A percentile compares a stretch with the other conserved stretches of the same genome.
These are phyloP conservation scores for Campopleginae sp. DNA, from an alignment of 2,888 invertebrate species.

Conservation along the genomic window DNA sequence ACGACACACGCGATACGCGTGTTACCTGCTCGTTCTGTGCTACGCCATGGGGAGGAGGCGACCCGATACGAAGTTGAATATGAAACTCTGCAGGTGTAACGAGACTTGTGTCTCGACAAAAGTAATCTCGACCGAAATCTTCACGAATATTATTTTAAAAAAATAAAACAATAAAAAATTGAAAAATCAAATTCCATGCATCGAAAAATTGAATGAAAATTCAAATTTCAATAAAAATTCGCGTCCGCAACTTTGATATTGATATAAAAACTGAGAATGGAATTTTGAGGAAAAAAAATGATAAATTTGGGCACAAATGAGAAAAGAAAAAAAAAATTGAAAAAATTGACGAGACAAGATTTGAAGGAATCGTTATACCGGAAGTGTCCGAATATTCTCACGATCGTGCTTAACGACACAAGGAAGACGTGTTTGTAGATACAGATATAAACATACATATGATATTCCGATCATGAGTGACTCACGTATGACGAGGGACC, in stretches of 20 bases:
- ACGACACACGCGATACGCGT: constrained; percentile 63
- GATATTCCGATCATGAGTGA: constrained; percentile 49
- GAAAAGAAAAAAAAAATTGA: neutral
- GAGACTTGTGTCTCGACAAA: neutral
- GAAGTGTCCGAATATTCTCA: constrained; percentile 49
- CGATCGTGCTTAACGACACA: constrained; percentile 39
- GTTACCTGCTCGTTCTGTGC: constrained; percentile 54
- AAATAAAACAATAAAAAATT: neutral
- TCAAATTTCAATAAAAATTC: neutral
- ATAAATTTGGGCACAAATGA: too few relatives aligned
- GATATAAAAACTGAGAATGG: neutral
- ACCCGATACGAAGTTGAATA: neutral
- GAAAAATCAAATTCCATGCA: too few relatives aligned
- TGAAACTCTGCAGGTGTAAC: constrained; percentile 25
- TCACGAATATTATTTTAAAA: neutral
- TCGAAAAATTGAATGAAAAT: neutral
- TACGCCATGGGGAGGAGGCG: constrained; percentile 3
- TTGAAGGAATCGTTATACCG: constrained; percentile 9
- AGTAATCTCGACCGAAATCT: neutral
- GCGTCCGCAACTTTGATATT: neutral
- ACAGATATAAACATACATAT: constrained; percentile 19
- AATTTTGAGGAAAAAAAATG: neutral
- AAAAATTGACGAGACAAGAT: neutral
- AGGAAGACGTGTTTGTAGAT: constrained; percentile 22
- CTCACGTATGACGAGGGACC: constrained; percentile 30